Evolutionary conservation across 1,140 invertebrate species (phyloP), one percentile per base, ranked within the genome.

Genomic region (Penaeus indicus): DNA sequence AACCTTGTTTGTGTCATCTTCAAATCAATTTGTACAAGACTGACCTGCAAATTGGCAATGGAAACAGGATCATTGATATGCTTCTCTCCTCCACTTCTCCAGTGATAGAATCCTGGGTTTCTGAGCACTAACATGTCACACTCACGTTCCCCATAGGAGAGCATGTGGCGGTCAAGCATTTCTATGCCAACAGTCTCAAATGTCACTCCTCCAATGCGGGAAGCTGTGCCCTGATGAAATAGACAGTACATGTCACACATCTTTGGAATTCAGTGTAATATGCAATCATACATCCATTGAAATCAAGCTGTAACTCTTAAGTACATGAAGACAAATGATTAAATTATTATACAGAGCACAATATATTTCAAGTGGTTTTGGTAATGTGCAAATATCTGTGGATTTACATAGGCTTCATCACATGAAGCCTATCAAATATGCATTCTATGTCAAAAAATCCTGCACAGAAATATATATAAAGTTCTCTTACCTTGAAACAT

Each of bases 21-120:
- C 38, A 42, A 42, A 42, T 42, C 4, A 8, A 42, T 42, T 42
- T 42, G 38, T 54, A 54, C 10, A 54, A 54, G 16, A 54, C 54
- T 0, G 16, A 95, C 95, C 93, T 98, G 97, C n/a, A 99, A 93
- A 92, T 96, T 97, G 61, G 97, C 97, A 92, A 99, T 97, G 90
- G 97, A 97, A 67, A 95, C 93, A 0, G 99, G 99, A 93, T 99
- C 98, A 92, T 99, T 99, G 91, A 99, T 96, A 93, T 99, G 99
- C 91, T 98, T 98, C 93, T 99, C 99, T 19, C 99, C 99, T 5
- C 98, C 99, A 89, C 96, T 95, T 92, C 98, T 95, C 98, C 98
- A 99, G 93, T 99, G 98, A 92, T 97, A 99, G 90, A 96, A 95
- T 54, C 99, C 99, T 62, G 98, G 97, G 94, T 99, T 99, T 86